Percentiles rank a stretch among this genome's conserved stretches.
phyloP scores from a whole-genome alignment of 2,797 vertebrate species.

The Cyclopterus lumpus region DNA sequence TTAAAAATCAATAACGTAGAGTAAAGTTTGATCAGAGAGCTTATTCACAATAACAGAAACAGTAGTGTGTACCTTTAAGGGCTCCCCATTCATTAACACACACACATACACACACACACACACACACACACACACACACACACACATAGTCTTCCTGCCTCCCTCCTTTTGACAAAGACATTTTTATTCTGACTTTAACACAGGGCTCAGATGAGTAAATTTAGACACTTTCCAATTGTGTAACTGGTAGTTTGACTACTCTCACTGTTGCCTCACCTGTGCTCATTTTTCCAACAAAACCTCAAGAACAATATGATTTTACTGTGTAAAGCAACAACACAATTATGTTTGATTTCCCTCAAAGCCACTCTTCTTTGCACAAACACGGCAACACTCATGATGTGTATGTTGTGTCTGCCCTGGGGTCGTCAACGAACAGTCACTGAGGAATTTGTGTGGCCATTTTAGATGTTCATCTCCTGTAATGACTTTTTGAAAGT shows the following conservation, averaged over 20 bases:
- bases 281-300: conserved; percentile 69
- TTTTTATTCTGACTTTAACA: conserved; percentile 59
- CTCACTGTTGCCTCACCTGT: conserved; percentile 68
- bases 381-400: conserved; percentile 35
- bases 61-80: conserved; percentile 38
- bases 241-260: conserved; percentile 69
- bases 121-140: conserved; percentile 20
- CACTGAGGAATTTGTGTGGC: conserved; percentile 46
- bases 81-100: neutral
- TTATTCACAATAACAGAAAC: conserved; percentile 9
- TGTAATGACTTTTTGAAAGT: conserved; percentile 67
- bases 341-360: conserved; percentile 47
- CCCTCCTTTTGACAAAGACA: conserved; percentile 49
- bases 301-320: conserved; percentile 60
- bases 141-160: conserved; percentile 35
- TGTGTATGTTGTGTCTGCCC: conserved; percentile 35
- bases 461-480: conserved; percentile 65
- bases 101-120: conserved; percentile 13
- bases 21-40: neutral
- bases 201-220: conserved; percentile 58
- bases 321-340: conserved; percentile 55
- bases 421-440: conserved; percentile 29
- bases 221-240: conserved; percentile 71
- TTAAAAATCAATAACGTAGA: conserved; percentile 1
- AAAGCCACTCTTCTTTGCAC: conserved; percentile 31